Evolutionary conservation across 2,797 vertebrate genomes (phyloP), one percentile per base, ranked within the genome.

Genomic region (Cossypha dichroa): DNA sequence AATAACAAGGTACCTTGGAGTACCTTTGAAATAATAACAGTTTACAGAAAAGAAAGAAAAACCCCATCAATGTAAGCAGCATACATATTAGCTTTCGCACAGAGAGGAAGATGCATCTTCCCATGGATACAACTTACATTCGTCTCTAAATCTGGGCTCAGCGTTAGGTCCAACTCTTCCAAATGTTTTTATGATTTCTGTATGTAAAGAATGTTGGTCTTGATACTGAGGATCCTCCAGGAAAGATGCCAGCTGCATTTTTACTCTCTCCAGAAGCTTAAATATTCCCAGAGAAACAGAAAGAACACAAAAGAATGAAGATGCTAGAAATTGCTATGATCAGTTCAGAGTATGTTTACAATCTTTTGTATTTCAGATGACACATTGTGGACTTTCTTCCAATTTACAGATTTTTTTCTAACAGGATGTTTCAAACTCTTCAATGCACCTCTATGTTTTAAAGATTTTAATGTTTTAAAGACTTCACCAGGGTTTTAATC

Each of bases 191-290:
- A 99, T 99, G 94, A 99, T 99, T 97, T 99, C 99, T 95, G 99
- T 99, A 96, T 99, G 99, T 95, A 99, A 94, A 92, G 99, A 99
- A 98, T 99, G 99, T 96, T 99, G 99, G 97, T 99, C 99, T 95
- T 99, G 99, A 96, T 99, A 99, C 91, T 99, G 99, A 87, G 99
- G 99, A 92, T 99, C 99, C 96, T 99, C 99, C 94, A 99, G 97
- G 97, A 99, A 99, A 43, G 99, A 99, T 2, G 99, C 99, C 96
- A 99, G 97, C 97, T 99, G 99, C 99, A 99, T 99, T 98, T 99
- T 99, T 4, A 99, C 99, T 96, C 99, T 99, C 97, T 99, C 99
- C 93, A 99, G 97, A 97, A 99, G 98, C 99, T 99, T 96, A 91
- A 93, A 91, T 56, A 91, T 95, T 84, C 19, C 86, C 82, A 92